A percentile compares a stretch with the other conserved stretches of the same genome.
Conservation (phyloP, 2,113 vertebrate species). For the Melanerpes formicivorus region DNA sequence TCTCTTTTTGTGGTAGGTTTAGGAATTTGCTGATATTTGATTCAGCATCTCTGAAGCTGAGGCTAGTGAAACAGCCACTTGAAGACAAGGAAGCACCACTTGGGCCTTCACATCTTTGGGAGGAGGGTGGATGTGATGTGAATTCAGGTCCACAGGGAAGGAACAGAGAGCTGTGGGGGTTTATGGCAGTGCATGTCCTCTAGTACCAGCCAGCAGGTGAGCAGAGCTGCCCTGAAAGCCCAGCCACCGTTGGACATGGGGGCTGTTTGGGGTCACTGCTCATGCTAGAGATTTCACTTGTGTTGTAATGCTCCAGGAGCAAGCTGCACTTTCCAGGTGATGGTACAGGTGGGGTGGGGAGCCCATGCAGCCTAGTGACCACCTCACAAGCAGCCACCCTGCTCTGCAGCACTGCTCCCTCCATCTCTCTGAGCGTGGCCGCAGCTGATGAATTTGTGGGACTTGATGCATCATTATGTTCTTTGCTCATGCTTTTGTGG, state of each 20-base stretch:
- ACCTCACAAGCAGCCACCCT: neutral
- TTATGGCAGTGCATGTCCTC: fast-evolving
- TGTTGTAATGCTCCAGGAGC: fast-evolving
- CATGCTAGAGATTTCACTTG: neutral
- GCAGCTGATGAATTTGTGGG: fast-evolving
- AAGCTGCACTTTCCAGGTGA: neutral
- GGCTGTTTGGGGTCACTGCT: fast-evolving
- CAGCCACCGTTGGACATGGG: fast-evolving
- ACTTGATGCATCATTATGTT: neutral
- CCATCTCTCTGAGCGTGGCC: fast-evolving
- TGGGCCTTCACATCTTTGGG: fast-evolving
- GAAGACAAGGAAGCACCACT: fast-evolving
- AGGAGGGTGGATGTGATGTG: neutral
- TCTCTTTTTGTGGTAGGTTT: neutral
- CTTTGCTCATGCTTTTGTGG: slow-evolving; percentile 30
- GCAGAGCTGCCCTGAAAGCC: neutral
- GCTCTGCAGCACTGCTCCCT: neutral
- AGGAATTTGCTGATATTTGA: neutral
- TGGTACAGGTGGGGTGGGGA: neutral
- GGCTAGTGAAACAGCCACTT: neutral
- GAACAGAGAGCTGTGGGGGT: neutral
- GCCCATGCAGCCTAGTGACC: fast-evolving
- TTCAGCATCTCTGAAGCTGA: neutral
- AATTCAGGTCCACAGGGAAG: neutral
- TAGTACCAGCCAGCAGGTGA: too few relatives aligned